Percentiles rank a stretch among this genome's conserved stretches.
Conservation (phyloP, 30 jellyfish, hydroid and myxozoan genomes). For the Rhopilema esculentum region DNA sequence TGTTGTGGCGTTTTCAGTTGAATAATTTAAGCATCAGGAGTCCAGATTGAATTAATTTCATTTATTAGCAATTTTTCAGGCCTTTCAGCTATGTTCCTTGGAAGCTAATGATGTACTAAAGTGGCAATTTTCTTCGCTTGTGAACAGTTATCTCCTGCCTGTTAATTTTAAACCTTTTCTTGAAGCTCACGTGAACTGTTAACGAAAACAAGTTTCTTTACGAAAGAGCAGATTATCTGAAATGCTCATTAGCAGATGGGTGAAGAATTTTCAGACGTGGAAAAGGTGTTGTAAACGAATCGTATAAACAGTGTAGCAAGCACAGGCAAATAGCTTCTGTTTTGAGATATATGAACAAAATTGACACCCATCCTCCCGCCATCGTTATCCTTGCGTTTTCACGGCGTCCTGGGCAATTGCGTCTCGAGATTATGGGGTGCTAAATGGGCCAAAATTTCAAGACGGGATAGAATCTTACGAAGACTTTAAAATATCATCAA, state of each 20-base stretch:
- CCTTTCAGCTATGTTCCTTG: not conserved
- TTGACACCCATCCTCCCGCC: too few relatives aligned
- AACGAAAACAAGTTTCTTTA: not conserved
- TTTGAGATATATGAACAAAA: too few relatives aligned
- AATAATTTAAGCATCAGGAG: constrained; percentile 35
- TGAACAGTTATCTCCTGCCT: not conserved
- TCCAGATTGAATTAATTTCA: constrained; percentile 31
- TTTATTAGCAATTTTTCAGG: constrained; percentile 23
- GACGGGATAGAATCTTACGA: too few relatives aligned
- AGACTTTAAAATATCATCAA: too few relatives aligned
- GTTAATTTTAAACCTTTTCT: not conserved
- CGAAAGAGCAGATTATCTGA: not conserved
- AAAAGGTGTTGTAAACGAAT: too few relatives aligned
- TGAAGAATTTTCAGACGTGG: not conserved
- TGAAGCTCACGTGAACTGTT: not conserved
- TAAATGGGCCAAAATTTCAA: too few relatives aligned
- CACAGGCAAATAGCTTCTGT: too few relatives aligned
- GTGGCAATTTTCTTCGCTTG: not conserved
- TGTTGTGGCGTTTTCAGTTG: constrained; percentile 22
- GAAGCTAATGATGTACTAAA: not conserved
- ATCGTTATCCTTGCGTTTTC: too few relatives aligned
- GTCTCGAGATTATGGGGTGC: too few relatives aligned
- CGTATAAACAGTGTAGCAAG: too few relatives aligned
- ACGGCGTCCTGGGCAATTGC: too few relatives aligned
- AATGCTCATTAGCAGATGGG: not conserved